Conservation (phyloP, 1,140 invertebrate genomes). For the Trachelipus rathkii region DNA sequence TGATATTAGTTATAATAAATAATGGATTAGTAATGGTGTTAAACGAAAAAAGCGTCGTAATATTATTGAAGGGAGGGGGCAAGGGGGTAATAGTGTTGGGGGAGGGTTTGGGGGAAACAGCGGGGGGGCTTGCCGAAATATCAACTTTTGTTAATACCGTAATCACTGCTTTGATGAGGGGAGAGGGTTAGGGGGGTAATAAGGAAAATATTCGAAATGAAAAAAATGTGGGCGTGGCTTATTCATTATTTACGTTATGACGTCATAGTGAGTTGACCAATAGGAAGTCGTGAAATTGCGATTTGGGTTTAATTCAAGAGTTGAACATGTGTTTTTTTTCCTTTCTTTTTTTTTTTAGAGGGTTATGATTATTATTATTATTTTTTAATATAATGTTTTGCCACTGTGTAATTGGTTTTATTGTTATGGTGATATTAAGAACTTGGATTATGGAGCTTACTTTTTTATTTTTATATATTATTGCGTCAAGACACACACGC, state of each 20-base stretch:
- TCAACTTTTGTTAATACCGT: too few species aligned
- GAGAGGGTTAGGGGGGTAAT: too few species aligned
- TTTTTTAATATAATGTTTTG: neutral
- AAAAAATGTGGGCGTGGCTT: neutral
- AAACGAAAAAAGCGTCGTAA: neutral
- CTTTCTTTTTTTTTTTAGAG: too few species aligned
- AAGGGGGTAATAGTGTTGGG: neutral
- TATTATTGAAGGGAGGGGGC: neutral
- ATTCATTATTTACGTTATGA: neutral
- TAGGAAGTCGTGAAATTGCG: neutral
- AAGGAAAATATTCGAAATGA: neutral
- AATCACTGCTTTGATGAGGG: neutral
- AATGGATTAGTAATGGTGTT: neutral
- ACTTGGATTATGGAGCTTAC: neutral
- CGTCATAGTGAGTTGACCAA: neutral
- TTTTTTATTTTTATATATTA: neutral
- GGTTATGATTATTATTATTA: too few species aligned
- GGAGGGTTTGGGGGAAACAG: too few species aligned
- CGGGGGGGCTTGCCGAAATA: too few species aligned
- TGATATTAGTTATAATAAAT: neutral
- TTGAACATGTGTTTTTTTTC: too few species aligned
- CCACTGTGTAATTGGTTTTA: conserved; percentile 10
- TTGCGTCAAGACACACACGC: too few species aligned
- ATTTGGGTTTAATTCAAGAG: neutral
- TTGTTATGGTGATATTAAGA: conserved; percentile 9